A percentile compares a stretch with the other conserved stretches of the same genome.
phyloP scores from a whole-genome alignment of 2,888 invertebrate species.

The Pammene fasciana region DNA sequence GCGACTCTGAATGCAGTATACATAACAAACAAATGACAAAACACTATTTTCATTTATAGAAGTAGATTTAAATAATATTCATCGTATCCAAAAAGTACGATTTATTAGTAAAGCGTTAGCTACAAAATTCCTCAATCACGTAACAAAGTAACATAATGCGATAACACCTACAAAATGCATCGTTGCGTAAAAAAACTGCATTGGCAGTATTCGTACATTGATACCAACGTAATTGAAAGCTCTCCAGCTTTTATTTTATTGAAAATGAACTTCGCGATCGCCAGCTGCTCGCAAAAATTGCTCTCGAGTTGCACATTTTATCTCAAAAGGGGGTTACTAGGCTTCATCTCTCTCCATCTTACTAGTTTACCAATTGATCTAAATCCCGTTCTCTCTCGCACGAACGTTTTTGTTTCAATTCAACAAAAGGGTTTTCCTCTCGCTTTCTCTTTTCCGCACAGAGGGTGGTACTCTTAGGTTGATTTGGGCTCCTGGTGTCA shows the following conservation, averaged over 20 bases:
- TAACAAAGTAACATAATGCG: no score
- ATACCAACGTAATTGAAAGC: slow-evolving; percentile 45
- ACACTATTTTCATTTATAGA: no score
- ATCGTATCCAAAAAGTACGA: no score
- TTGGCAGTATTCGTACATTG: slow-evolving; percentile 10
- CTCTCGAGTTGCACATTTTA: slow-evolving; percentile 59
- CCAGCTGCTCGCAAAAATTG: slow-evolving; percentile 60
- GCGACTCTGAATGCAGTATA: no score
- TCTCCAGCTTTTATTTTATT: slow-evolving; percentile 58
- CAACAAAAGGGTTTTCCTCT: slow-evolving; percentile 42
- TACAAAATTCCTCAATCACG: no score
- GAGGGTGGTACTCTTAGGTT: slow-evolving; percentile 45
- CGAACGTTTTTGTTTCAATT: slow-evolving; percentile 46
- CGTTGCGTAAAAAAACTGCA: no score
- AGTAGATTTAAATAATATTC: no score
- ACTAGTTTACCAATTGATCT: slow-evolving; percentile 43
- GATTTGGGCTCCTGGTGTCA: slow-evolving; percentile 46
- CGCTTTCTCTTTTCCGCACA: slow-evolving; percentile 44
- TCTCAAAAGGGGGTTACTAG: slow-evolving; percentile 42
- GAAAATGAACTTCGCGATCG: slow-evolving; percentile 58
- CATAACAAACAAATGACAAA: no score
- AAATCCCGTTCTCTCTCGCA: slow-evolving; percentile 40
- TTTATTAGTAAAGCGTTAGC: no score
- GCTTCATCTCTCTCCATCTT: slow-evolving; percentile 49
- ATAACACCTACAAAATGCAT: no score